Percentiles rank a stretch among this genome's conserved stretches.
phyloP scores from a whole-genome alignment of 2,113 vertebrate species.

The Lagopus muta region DNA sequence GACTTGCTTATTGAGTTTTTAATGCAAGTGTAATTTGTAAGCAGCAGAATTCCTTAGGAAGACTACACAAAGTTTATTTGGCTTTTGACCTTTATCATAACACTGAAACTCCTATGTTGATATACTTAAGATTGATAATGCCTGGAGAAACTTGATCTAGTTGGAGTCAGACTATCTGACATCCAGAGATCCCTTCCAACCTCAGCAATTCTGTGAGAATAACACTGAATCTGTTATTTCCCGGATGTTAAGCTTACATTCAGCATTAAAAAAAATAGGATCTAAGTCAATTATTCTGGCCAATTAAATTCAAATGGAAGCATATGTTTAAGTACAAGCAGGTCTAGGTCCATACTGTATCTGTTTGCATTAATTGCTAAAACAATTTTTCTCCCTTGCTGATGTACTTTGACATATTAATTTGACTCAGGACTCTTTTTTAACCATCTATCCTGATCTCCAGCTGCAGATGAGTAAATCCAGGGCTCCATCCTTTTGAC shows the following conservation, averaged over 20 bases:
- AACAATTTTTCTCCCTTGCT: neutral
- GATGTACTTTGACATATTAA: neutral
- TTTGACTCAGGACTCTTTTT: neutral
- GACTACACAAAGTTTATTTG: neutral
- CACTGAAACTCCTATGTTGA: accelerated
- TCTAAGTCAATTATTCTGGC: neutral
- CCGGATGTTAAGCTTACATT: neutral
- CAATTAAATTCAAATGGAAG: neutral
- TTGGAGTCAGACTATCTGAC: neutral
- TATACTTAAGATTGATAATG: neutral
- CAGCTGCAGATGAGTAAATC: neutral
- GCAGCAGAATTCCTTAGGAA: neutral
- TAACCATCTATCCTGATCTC: neutral
- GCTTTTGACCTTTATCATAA: neutral
- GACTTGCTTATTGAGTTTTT: neutral
- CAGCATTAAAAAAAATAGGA: neutral
- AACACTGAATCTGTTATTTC: neutral
- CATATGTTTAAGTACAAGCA: neutral
- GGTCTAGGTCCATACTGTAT: neutral
- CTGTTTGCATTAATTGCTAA: neutral
- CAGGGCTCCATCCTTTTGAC: neutral
- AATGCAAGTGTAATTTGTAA: neutral
- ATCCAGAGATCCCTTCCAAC: neutral
- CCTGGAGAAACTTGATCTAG: neutral
- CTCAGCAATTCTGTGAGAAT: neutral